A percentile compares a stretch with the other conserved stretches of the same genome.
phyloP scores from a whole-genome alignment of 2,113 vertebrate species.

The Dissostichus mawsoni region DNA sequence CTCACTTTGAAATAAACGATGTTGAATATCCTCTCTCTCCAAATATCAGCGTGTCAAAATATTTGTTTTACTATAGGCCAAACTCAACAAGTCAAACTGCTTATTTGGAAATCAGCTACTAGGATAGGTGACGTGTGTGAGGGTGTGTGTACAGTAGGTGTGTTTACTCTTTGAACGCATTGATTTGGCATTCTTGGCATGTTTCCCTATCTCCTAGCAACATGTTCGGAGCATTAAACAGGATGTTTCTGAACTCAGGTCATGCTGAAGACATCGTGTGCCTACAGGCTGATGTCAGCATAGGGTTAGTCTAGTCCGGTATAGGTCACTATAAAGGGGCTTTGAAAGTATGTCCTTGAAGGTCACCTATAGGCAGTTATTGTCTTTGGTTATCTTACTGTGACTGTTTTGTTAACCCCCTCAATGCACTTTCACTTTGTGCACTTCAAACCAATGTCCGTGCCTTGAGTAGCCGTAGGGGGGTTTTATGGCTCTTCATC shows the following conservation, averaged over 20 bases:
- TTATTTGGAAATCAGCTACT: background rate
- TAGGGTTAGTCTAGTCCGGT: background rate
- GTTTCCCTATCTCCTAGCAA: background rate
- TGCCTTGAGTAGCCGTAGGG: background rate
- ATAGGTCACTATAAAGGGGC: background rate
- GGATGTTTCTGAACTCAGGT: background rate
- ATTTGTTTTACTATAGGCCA: background rate
- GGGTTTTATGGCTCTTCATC: background rate
- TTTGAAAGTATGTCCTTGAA: constrained; percentile 3
- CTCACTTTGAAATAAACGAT: background rate
- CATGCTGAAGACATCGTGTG: background rate
- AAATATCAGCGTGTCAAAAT: background rate
- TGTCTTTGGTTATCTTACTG: background rate
- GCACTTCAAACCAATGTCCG: constrained; percentile 7
- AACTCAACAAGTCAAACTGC: background rate
- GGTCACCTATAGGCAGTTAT: background rate
- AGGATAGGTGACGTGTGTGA: background rate
- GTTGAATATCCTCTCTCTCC: background rate
- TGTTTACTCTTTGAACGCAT: background rate
- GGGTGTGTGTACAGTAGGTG: constrained; percentile 3
- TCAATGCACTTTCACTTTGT: constrained; percentile 6
- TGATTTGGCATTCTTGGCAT: constrained; percentile 4
- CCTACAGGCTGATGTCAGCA: background rate
- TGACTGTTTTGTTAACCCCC: constrained; percentile 18
- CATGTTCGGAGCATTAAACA: background rate